Evolutionary conservation across 2,888 invertebrate genomes (phyloP).

Genomic region (Parnassius mnemosyne): DNA sequence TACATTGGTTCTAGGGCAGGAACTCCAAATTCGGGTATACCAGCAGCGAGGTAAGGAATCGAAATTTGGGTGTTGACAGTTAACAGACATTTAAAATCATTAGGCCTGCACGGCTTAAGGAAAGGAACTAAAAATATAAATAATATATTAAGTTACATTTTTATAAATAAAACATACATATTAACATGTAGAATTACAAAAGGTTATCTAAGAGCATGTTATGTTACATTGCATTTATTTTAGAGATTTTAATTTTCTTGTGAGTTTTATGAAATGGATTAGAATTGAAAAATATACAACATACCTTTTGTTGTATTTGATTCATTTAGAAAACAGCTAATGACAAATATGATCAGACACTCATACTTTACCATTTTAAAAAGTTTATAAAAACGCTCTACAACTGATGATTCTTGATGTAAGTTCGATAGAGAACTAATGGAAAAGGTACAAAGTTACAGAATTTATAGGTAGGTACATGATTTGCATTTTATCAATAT

Average conservation of each 20-base stretch:
- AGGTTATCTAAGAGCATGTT: background rate
- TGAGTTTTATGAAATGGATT: background rate
- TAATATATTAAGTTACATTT: too few species aligned
- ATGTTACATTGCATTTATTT: background rate
- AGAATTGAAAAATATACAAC: background rate
- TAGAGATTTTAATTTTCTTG: background rate
- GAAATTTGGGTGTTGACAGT: constrained; percentile 10
- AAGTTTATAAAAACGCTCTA: background rate
- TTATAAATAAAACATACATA: too few species aligned
- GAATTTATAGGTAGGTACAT: background rate
- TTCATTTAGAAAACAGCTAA: background rate
- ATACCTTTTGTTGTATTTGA: background rate
- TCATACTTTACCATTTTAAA: background rate
- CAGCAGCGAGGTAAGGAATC: constrained; percentile 17
- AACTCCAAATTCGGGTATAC: constrained; percentile 17
- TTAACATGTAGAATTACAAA: background rate
- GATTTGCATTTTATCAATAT: background rate
- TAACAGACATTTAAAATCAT: constrained; percentile 7
- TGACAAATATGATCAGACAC: background rate
- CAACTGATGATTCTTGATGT: background rate
- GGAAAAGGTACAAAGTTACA: background rate
- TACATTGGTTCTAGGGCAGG: constrained; percentile 16
- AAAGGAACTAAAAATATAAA: constrained; percentile 6
- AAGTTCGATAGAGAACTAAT: background rate
- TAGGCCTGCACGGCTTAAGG: background rate